Percentiles rank a stretch among this genome's conserved stretches.
Conservation (phyloP, 2,888 invertebrate genomes). For the Eustalomyia histrio region DNA sequence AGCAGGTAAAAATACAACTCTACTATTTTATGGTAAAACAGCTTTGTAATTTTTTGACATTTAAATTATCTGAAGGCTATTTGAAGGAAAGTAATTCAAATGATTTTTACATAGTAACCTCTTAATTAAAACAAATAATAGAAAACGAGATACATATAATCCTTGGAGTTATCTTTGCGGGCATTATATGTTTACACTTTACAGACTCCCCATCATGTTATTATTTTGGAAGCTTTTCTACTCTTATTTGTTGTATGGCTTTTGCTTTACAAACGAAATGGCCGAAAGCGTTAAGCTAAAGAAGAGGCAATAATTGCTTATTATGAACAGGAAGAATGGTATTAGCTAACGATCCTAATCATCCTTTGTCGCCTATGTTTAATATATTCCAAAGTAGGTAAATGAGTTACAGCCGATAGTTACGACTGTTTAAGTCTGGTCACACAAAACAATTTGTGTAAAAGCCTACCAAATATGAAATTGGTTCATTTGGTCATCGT, state of each 20-base stretch:
- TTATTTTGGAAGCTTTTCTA: slow-evolving; percentile 74
- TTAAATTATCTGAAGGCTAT: no score
- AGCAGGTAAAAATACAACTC: no score
- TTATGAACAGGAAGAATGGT: slow-evolving; percentile 92
- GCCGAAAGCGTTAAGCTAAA: slow-evolving; percentile 70
- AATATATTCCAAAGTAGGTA: slow-evolving; percentile 82
- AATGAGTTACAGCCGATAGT: slow-evolving; percentile 80
- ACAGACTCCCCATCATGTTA: slow-evolving; percentile 77
- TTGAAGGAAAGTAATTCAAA: no score
- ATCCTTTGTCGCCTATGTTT: slow-evolving; percentile 82
- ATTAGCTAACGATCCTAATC: slow-evolving; percentile 83
- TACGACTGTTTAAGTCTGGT: slow-evolving; percentile 87
- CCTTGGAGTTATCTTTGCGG: no score
- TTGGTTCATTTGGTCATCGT: slow-evolving; percentile 97
- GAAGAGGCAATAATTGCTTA: slow-evolving; percentile 81
- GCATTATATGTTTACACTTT: no score
- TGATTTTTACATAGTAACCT: no score
- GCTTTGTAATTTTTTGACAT: no score
- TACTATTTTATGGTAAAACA: no score
- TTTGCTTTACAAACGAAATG: slow-evolving; percentile 74
- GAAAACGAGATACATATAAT: no score
- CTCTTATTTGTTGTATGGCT: slow-evolving; percentile 77
- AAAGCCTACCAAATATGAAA: slow-evolving; percentile 93
- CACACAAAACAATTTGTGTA: slow-evolving; percentile 88
- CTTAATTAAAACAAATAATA: no score